Evolutionary conservation across 2,888 invertebrate species (phyloP).

Genomic region (Trichopria drosophilae): DNA sequence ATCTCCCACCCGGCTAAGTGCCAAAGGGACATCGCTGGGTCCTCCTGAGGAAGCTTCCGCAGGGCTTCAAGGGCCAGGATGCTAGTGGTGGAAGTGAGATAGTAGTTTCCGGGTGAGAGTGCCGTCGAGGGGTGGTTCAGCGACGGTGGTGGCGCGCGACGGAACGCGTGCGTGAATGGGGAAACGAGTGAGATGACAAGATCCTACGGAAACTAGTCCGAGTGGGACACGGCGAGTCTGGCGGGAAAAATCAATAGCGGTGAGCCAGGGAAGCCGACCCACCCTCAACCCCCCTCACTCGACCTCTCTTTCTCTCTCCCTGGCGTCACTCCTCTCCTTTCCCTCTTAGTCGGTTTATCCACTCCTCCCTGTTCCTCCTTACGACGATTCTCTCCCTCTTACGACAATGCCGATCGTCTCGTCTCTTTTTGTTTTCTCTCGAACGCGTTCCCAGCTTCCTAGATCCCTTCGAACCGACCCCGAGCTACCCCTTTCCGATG

Average conservation of each 20-base stretch:
- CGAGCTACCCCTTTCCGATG: too few species aligned
- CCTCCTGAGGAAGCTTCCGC: constrained; percentile 34
- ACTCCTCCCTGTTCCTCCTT: constrained; percentile 22
- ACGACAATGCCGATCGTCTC: too few species aligned
- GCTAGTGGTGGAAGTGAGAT: constrained; percentile 30
- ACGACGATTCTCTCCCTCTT: too few species aligned
- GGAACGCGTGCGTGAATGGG: constrained; percentile 29
- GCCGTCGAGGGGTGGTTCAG: constrained; percentile 30
- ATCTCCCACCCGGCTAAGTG: too few species aligned
- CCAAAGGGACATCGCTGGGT: constrained; percentile 38
- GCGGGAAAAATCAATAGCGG: constrained; percentile 59
- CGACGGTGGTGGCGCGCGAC: constrained; percentile 20
- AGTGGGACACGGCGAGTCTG: constrained; percentile 53
- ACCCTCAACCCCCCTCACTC: constrained; percentile 41
- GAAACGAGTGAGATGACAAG: constrained; percentile 27
- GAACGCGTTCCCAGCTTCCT: too few species aligned
- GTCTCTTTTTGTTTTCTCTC: too few species aligned
- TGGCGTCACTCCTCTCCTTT: constrained; percentile 27
- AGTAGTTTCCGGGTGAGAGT: constrained; percentile 35
- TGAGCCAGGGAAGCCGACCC: constrained; percentile 57
- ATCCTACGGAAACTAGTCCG: too few species aligned
- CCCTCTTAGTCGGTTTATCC: constrained; percentile 20
- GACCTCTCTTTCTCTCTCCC: constrained; percentile 31
- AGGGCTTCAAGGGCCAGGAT: constrained; percentile 31
- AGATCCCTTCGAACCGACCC: too few species aligned